These are phyloP conservation scores for Trichopria drosophilae DNA, from an alignment of 2,888 invertebrate genomes.

Conservation along the genomic window DNA sequence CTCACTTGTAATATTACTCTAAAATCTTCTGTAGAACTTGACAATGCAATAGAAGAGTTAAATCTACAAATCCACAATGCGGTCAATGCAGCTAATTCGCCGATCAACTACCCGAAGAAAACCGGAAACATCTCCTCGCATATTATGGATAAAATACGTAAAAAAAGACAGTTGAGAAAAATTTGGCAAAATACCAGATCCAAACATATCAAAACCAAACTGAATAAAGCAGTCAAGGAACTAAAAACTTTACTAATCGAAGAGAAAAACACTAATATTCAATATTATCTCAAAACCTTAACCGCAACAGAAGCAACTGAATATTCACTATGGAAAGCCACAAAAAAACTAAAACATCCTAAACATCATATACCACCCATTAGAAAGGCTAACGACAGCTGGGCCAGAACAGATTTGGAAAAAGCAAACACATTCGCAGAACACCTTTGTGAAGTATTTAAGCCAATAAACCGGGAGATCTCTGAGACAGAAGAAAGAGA, in stretches of 20 bases:
- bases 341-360: neutral
- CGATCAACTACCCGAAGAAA: neutral
- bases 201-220: neutral
- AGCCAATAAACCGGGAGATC: too few species aligned
- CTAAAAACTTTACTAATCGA: neutral
- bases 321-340: constrained; percentile 7
- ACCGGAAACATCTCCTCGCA: neutral
- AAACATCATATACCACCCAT: neutral
- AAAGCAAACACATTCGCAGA: neutral
- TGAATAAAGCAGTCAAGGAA: neutral
- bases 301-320: neutral
- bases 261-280: neutral
- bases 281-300: neutral
- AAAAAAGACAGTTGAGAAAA: neutral
- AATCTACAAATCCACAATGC: neutral
- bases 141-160: neutral
- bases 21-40: neutral
- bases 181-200: constrained; percentile 2
- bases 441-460: neutral
- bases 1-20: neutral
- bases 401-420: neutral
- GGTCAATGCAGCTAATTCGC: neutral
- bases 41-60: neutral
- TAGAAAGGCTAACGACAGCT: too few species aligned
- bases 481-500: neutral